Percentiles rank a stretch among this genome's conserved stretches.
Evolutionary conservation across 2,113 vertebrate species (phyloP).

Genomic region (Hipposideros armiger): DNA sequence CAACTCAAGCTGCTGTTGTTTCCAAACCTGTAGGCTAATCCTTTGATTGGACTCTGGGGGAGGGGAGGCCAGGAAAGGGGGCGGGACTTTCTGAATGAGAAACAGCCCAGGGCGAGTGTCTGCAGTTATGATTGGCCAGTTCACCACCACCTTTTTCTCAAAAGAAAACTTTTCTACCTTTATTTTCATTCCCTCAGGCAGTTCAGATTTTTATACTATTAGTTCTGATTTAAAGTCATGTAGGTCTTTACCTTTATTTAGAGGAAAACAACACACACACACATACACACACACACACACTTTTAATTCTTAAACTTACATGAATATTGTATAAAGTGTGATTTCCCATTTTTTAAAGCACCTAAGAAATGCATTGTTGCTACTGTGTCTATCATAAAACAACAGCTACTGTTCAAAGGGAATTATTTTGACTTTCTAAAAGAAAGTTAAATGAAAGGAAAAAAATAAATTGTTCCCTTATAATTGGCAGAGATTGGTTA

Average conservation of each 20-base stretch:
- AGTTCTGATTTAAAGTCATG: background rate
- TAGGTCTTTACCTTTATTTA: background rate
- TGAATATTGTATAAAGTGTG: background rate
- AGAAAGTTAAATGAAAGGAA: constrained; percentile 8
- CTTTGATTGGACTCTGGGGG: constrained; percentile 90
- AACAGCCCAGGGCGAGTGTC: background rate
- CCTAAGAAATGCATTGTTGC: background rate
- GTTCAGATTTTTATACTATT: background rate
- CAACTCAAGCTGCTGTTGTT: constrained; percentile 85
- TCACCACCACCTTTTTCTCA: constrained; percentile 30
- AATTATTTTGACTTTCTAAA: constrained; percentile 53
- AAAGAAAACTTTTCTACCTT: constrained; percentile 14
- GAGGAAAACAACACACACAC: background rate
- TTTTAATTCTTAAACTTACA: constrained; percentile 42
- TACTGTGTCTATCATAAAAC: background rate
- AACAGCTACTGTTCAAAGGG: background rate
- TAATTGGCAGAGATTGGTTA: background rate
- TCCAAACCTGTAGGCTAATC: constrained; percentile 90
- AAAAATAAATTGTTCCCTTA: background rate
- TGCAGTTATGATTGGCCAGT: background rate
- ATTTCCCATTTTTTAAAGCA: background rate
- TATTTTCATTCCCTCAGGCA: background rate
- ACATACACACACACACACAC: background rate
- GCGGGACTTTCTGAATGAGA: constrained; percentile 70
- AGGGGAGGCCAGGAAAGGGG: constrained; percentile 83